phyloP scores from a whole-genome alignment of 1,140 invertebrate species.

The Penaeus japonicus region DNA sequence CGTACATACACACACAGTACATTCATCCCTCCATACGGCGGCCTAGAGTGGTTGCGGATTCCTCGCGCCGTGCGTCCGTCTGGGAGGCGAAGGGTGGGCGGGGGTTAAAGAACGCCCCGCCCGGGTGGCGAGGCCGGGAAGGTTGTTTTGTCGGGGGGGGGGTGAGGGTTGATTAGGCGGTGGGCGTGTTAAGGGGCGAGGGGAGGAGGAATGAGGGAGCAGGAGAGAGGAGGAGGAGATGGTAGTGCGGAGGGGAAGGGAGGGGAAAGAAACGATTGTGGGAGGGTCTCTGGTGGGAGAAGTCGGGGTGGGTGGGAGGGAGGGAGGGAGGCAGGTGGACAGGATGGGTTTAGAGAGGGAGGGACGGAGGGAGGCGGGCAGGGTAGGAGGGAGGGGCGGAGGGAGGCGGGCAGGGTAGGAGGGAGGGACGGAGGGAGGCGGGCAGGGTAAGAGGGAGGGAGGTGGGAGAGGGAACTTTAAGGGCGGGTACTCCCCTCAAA shows the following conservation, averaged over 20 bases:
- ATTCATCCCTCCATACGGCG: background rate
- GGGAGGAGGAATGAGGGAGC: background rate
- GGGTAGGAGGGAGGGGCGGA: background rate
- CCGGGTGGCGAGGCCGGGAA: background rate
- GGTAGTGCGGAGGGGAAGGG: background rate
- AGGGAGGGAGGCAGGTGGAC: background rate
- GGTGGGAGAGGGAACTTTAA: background rate
- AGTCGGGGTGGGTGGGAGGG: background rate
- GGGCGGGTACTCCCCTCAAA: too few species aligned
- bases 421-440: background rate
- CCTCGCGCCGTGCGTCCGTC: too few species aligned
- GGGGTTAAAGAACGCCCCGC: too few species aligned
- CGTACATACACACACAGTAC: background rate
- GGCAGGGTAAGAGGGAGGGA: background rate
- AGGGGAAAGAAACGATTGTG: background rate
- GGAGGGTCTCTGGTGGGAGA: background rate
- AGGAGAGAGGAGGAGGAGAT: background rate
- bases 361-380: background rate
- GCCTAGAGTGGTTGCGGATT: too few species aligned
- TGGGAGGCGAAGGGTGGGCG: too few species aligned
- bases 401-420: background rate
- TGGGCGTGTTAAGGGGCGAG: too few species aligned
- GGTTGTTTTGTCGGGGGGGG: background rate
- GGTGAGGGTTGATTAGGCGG: too few species aligned
- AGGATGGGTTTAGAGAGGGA: background rate